A percentile compares a stretch with the other conserved stretches of the same genome.
These are phyloP conservation scores for Mixornis gularis DNA, from an alignment of 2,113 vertebrate genomes.

Conservation along the genomic window DNA sequence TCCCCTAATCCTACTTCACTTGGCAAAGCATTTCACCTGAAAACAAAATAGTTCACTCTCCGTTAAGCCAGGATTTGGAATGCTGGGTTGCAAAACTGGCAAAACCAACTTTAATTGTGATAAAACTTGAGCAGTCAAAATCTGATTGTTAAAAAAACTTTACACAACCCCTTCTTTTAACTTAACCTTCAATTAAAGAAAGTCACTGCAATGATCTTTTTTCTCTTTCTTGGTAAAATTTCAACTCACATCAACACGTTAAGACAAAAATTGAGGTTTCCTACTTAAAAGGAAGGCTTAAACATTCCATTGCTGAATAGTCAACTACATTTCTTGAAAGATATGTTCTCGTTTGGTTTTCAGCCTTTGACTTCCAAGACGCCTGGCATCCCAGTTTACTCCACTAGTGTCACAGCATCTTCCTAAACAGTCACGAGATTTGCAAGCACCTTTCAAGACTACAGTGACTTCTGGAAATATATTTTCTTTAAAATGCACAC, in stretches of 20 bases:
- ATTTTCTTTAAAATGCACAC: neutral
- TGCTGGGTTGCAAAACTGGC: neutral
- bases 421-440: neutral
- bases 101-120: neutral
- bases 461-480: neutral
- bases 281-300: neutral
- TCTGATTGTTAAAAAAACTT: neutral
- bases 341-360: neutral
- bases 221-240: neutral
- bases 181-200: neutral
- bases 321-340: neutral
- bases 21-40: neutral
- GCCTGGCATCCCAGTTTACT: neutral
- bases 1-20: neutral
- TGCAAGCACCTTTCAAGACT: neutral
- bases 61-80: neutral
- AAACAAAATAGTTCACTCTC: neutral
- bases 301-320: neutral
- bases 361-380: neutral
- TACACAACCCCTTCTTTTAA: neutral
- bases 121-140: neutral
- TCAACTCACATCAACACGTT: neutral
- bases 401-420: neutral
- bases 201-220: neutral
- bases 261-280: neutral